Percentiles rank a stretch among this genome's conserved stretches.
phyloP scores from a whole-genome alignment of 2,888 invertebrate species.

The Petrophora chlorosata region DNA sequence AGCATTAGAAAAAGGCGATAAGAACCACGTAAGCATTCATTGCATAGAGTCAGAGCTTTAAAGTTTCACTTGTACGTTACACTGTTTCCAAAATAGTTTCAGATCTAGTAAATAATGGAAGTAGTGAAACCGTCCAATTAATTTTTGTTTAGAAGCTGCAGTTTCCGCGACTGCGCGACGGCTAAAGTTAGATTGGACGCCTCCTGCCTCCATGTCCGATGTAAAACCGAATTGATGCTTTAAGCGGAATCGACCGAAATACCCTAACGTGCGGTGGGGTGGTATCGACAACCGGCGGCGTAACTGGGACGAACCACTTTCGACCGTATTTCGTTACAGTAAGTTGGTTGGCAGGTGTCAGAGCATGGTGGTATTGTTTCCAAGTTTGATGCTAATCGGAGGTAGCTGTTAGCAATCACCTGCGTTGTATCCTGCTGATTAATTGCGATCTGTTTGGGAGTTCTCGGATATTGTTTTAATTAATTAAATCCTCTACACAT shows the following conservation, averaged over 20 bases:
- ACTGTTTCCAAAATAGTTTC: no score
- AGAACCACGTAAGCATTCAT: no score
- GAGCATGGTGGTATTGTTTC: slow-evolving; percentile 32
- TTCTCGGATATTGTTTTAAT: slow-evolving; percentile 59
- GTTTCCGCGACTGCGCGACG: slow-evolving; percentile 34
- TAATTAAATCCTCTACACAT: slow-evolving; percentile 41
- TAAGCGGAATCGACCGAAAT: slow-evolving; percentile 70
- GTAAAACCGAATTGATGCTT: slow-evolving; percentile 78
- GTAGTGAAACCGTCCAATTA: background rate
- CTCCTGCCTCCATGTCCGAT: slow-evolving; percentile 65
- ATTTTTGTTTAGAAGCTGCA: slow-evolving; percentile 24
- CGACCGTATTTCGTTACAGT: slow-evolving; percentile 13
- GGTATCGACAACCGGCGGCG: slow-evolving; percentile 33
- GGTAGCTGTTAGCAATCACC: slow-evolving; percentile 75
- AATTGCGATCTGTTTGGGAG: slow-evolving; percentile 64
- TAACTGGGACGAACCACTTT: slow-evolving; percentile 8
- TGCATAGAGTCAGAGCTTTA: no score
- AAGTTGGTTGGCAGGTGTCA: slow-evolving; percentile 12
- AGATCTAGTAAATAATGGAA: slow-evolving; percentile 5
- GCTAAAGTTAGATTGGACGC: slow-evolving; percentile 73
- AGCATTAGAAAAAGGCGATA: no score
- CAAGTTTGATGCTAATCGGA: slow-evolving; percentile 66
- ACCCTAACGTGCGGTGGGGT: slow-evolving; percentile 55
- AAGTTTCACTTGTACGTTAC: no score
- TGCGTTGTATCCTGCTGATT: slow-evolving; percentile 73